Percentiles rank a stretch among this genome's conserved stretches.
Conservation (phyloP, 2,888 invertebrate genomes). For the Caenorhabditis sp. region DNA sequence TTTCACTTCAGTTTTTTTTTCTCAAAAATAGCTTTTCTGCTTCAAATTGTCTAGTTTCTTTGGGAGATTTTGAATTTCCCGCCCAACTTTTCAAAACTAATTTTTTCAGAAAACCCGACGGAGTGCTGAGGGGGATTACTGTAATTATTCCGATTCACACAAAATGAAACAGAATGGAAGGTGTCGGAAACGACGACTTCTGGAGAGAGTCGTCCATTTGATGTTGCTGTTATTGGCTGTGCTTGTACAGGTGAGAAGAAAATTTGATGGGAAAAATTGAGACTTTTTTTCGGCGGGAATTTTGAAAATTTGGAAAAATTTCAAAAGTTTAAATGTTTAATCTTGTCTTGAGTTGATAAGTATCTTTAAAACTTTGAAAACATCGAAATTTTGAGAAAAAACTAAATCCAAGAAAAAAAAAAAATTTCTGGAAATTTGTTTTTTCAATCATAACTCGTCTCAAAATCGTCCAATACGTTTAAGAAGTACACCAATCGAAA, state of each 20-base stretch:
- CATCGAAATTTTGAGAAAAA: not conserved
- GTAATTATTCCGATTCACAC: slow-evolving; percentile 46
- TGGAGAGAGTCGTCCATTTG: slow-evolving; percentile 20
- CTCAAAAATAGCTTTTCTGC: not conserved
- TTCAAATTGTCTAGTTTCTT: not conserved
- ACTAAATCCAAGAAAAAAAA: too few species aligned
- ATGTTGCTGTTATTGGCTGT: not conserved
- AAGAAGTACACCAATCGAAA: too few species aligned
- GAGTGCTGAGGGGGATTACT: not conserved
- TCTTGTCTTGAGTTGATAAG: too few species aligned
- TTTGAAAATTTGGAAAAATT: too few species aligned
- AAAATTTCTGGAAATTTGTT: too few species aligned
- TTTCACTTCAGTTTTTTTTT: not conserved
- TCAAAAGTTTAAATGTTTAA: too few species aligned
- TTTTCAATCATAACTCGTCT: not conserved
- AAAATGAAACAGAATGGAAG: slow-evolving; percentile 35
- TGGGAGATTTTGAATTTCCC: not conserved
- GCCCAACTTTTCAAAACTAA: not conserved
- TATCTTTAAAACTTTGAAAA: not conserved
- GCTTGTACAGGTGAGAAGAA: not conserved
- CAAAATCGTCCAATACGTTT: too few species aligned
- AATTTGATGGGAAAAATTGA: too few species aligned
- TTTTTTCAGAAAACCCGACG: slow-evolving; percentile 10
- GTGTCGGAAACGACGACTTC: slow-evolving; percentile 57
- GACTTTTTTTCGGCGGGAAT: too few species aligned